These are phyloP conservation scores for Amphiura filiformis DNA, from an alignment of 35 echinoderm and acorn worm genomes.

Conservation along the genomic window DNA sequence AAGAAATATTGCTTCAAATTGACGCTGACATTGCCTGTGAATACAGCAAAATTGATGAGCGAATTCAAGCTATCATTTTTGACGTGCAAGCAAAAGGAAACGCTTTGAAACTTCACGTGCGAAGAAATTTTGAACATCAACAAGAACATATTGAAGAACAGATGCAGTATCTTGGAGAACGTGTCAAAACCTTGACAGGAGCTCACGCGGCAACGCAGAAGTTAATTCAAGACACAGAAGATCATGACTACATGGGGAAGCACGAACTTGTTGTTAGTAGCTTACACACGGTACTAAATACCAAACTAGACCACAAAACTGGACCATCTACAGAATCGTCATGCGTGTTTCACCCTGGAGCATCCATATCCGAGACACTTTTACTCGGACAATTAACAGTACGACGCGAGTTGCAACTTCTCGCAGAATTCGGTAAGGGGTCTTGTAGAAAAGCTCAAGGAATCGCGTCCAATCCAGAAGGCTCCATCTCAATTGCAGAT, in stretches of 20 bases:
- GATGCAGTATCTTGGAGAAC: not conserved
- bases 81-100: not conserved
- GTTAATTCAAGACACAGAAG: not conserved
- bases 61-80: not conserved
- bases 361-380: not conserved
- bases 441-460: not conserved
- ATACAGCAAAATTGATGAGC: not conserved
- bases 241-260: not conserved
- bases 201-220: not conserved
- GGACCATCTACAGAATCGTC: too few species aligned
- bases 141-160: not conserved
- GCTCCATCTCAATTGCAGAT: not conserved
- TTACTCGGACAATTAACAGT: not conserved
- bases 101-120: not conserved
- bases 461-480: not conserved
- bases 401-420: not conserved
- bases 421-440: not conserved
- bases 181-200: not conserved
- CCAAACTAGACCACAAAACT: not conserved
- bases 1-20: not conserved
- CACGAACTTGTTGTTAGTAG: not conserved
- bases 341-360: not conserved
- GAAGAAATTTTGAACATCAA: not conserved
- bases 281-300: not conserved
- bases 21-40: not conserved